These are phyloP conservation scores for Acanthacorydalis orientalis DNA, from an alignment of 2,888 invertebrate genomes.

Conservation along the genomic window DNA sequence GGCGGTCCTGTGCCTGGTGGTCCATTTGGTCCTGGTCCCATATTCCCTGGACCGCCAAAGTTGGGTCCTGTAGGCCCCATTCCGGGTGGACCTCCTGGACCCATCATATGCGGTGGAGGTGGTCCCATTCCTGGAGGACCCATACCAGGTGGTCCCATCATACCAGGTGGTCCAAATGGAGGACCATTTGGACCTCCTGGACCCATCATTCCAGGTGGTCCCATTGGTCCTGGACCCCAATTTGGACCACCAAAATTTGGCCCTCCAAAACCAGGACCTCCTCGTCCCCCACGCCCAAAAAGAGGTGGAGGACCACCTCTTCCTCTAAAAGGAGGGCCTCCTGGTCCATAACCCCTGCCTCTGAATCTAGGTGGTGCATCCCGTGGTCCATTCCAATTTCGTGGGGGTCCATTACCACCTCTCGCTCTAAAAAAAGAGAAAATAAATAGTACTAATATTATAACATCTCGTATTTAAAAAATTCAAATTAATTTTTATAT, in stretches of 20 bases:
- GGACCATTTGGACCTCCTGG: constrained; percentile 39
- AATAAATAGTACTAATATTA: not conserved
- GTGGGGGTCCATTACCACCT: constrained; percentile 30
- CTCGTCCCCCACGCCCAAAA: constrained; percentile 29
- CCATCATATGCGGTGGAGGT: constrained; percentile 7
- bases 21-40: constrained; percentile 22
- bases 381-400: constrained; percentile 19
- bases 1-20: constrained; percentile 23
- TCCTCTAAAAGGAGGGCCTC: constrained; percentile 24
- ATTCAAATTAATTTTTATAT: not conserved
- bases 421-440: constrained; percentile 12
- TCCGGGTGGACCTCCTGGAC: constrained; percentile 3
- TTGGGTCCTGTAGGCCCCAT: constrained; percentile 25
- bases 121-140: constrained; percentile 30
- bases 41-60: constrained; percentile 22
- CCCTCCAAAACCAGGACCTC: constrained; percentile 27
- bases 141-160: constrained; percentile 29
- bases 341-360: constrained; percentile 46
- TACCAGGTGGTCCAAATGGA: constrained; percentile 30
- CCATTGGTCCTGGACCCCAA: constrained; percentile 50
- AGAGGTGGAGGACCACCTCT: constrained; percentile 30
- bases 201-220: constrained; percentile 41
- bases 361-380: constrained; percentile 45
- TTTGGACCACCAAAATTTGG: constrained; percentile 39
- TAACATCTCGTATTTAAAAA: not conserved